Base-by-base conservation (phyloP, 2,888 invertebrate genomes). In the Amaurobius ferox region DNA sequence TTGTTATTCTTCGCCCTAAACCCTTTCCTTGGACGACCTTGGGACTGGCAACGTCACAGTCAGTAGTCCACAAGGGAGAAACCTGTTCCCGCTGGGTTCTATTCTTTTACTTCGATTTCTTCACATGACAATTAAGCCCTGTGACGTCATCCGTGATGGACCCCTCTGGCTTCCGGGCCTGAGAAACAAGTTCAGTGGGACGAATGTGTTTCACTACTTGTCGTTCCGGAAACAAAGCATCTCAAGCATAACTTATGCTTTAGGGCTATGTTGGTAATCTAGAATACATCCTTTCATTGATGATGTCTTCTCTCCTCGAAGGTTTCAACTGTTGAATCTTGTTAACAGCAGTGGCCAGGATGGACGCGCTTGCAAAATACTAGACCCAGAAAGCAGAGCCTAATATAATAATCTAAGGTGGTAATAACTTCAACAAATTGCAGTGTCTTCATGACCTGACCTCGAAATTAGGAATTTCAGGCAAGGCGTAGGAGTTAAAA, bases 121-220 rank as follows among this genome's bases (percentile, higher is more conserved):
- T 23, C 55, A 55, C 55, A 23, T 55, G 13, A 23, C 23, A 55
- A 55, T 55, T n/a, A 55, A 55, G 5, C 16, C 16, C 44, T 2
- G 16, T 55, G 23, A 55, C 19, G 23, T 23, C 55, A 55, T 6
- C 3, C 2, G 19, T 5, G 23, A 19, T 55, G 23, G 55, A 23
- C 55, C 23, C 23, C 23, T 16, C 16, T 44, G 9, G 11, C 2
- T 55, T 19, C 55, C 55, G 2, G 2, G 2, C 19, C 1, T 1
- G 19, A 23, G 55, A 55, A 55, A 55, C 55, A 55, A 55, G 55
- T 55, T 55, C 55, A 55, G 55, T 55, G 55, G 55, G 55, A 55
- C 55, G 23, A 55, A 55, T 16, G 23, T 55, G 55, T 55, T 44
- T 44, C 44, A 44, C 44, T 44, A 13, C 44, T 44, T 55, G 55